Evolutionary conservation across 1,140 invertebrate genomes (phyloP).

Genomic region (Lasaia peninsularis): DNA sequence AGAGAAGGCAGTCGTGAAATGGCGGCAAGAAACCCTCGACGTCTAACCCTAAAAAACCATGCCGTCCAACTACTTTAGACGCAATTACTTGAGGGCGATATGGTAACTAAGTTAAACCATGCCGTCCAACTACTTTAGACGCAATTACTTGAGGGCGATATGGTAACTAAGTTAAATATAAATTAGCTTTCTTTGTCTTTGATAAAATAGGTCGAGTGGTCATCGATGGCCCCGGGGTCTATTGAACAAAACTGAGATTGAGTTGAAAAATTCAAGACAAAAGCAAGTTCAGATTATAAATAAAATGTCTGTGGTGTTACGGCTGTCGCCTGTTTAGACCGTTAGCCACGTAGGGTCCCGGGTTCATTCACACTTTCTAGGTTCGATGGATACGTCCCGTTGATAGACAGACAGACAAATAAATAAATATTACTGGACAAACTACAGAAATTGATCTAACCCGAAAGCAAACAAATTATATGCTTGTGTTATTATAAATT

Average conservation of each 20-base stretch:
- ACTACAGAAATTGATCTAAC: too few relatives aligned
- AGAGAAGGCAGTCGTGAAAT: conserved; percentile 51
- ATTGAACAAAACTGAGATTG: neutral
- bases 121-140: conserved; percentile 40
- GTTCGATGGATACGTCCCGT: too few relatives aligned
- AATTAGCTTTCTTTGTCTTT: conserved; percentile 21
- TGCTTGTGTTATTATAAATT: too few relatives aligned
- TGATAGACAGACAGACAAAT: too few relatives aligned
- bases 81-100: conserved; percentile 26
- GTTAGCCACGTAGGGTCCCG: too few relatives aligned
- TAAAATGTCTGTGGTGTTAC: too few relatives aligned
- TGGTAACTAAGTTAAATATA: conserved; percentile 30
- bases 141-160: conserved; percentile 26
- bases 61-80: conserved; percentile 40
- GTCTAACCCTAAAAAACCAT: too few relatives aligned
- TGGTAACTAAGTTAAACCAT: conserved; percentile 31
- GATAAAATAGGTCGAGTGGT: neutral
- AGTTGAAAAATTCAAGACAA: neutral
- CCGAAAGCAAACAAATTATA: too few relatives aligned
- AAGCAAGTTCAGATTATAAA: neutral
- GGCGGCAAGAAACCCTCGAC: conserved; percentile 46
- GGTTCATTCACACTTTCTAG: too few relatives aligned
- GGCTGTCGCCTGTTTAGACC: too few relatives aligned
- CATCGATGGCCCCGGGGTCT: neutral
- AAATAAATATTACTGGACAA: too few relatives aligned